Conservation (phyloP, 2,888 invertebrate genomes). For the Philaethria dido region DNA sequence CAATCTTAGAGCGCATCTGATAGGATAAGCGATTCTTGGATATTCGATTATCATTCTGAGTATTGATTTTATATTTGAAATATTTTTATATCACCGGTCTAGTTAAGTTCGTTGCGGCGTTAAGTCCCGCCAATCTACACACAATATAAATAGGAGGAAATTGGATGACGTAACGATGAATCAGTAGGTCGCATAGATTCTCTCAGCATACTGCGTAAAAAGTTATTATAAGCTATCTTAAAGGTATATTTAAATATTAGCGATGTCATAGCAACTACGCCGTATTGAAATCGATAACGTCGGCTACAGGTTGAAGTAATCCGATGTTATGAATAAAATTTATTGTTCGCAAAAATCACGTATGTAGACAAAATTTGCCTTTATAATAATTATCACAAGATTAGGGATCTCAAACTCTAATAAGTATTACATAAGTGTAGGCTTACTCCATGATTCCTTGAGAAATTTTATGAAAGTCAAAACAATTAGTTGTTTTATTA, state of each 20-base stretch:
- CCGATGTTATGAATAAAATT: neutral
- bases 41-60: too few species aligned
- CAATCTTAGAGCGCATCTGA: too few species aligned
- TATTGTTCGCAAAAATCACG: too few species aligned
- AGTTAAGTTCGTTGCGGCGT: neutral
- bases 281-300: neutral
- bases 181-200: too few species aligned
- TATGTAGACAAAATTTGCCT: too few species aligned
- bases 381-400: too few species aligned
- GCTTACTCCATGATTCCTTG: neutral
- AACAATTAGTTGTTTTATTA: constrained; percentile 14
- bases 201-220: neutral
- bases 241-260: neutral
- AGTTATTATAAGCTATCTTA: neutral
- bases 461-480: neutral
- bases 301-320: neutral
- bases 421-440: too few species aligned
- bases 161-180: neutral
- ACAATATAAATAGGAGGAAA: neutral
- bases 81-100: too few species aligned
- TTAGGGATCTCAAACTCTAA: too few species aligned
- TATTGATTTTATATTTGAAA: too few species aligned
- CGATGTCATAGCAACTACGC: neutral
- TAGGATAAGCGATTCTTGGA: too few species aligned
- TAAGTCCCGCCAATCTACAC: neutral